Evolutionary conservation across 1,140 invertebrate species (phyloP).

Genomic region (Phthorimaea operculella): DNA sequence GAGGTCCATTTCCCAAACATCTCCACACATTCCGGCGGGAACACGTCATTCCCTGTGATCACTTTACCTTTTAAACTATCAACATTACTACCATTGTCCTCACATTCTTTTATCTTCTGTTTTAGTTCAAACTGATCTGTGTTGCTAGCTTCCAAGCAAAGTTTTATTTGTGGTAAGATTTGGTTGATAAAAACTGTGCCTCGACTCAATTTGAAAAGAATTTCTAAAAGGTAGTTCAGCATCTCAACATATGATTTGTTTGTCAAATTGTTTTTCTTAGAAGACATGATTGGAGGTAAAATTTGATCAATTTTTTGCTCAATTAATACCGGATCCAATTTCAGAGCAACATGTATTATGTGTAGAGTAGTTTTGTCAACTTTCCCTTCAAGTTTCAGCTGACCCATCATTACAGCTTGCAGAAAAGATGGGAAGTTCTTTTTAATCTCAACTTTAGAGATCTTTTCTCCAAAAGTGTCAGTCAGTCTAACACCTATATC

Average conservation of each 20-base stretch:
- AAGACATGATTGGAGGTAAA: constrained; percentile 43
- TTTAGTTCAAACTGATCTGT: constrained; percentile 49
- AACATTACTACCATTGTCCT: constrained; percentile 22
- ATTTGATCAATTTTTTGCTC: constrained; percentile 45
- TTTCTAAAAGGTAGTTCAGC: constrained; percentile 45
- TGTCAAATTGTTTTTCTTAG: constrained; percentile 38
- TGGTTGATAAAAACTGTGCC: constrained; percentile 43
- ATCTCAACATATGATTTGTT: constrained; percentile 39
- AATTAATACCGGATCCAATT: constrained; percentile 48
- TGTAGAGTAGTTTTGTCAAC: constrained; percentile 44
- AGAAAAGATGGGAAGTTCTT: constrained; percentile 49
- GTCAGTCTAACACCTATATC: constrained; percentile 46
- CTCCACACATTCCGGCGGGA: constrained; percentile 44
- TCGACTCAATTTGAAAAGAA: constrained; percentile 51
- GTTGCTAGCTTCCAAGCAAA: constrained; percentile 37
- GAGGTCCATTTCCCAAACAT: constrained; percentile 47
- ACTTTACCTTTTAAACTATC: constrained; percentile 43
- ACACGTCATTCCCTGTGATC: constrained; percentile 40
- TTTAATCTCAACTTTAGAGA: constrained; percentile 47
- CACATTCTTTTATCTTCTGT: constrained; percentile 31
- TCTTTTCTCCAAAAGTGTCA: constrained; percentile 47
- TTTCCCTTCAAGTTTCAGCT: constrained; percentile 51
- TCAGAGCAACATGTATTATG: constrained; percentile 45
- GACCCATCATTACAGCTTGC: constrained; percentile 45
- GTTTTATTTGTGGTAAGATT: constrained; percentile 46